Evolutionary conservation across 2,797 vertebrate genomes (phyloP), one percentile per base, ranked within the genome.

Genomic region (Chelonia mydas): DNA sequence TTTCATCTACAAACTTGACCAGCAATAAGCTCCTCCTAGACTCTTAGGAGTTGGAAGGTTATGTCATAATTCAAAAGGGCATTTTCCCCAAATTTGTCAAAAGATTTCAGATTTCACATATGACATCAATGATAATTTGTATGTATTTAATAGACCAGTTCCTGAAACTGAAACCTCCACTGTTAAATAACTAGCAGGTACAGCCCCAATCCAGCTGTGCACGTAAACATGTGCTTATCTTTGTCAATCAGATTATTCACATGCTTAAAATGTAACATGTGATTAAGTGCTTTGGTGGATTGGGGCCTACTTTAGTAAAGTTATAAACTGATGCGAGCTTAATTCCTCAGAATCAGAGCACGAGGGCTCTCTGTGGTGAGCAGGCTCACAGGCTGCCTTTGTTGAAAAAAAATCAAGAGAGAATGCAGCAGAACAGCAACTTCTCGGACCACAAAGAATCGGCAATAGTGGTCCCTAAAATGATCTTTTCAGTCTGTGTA

Each of bases 401-500:
- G 31, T 21, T 81, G 77, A 19, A 82, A 92, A 83, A 83, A 3
- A 85, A 90, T 54, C 25, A 85, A 54, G 86, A 90, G 92, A 61
- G 27, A 94, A 94, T 51, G 45, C 45, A 88, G 79, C 51, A 83
- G 92, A 92, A 19, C 76, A 76, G 31, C 86, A 90, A 94, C 93
- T 61, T 94, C 92, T 92, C 16, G 84, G 79, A 79, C 81, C 95
- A 92, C 90, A 93, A 92, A 19, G 61, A 68, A 37, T n/a, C 2
- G 4, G 77, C 53, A 93, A 54, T 31, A 41, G 76, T 88, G 89
- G 83, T 13, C 90, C 82, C 82, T 93, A 83, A 87, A 94, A 92
- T 51, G 76, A 59, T 90, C 51, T 91, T 68, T 92, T 84, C 78
- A 88, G 51, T 19, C 89, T 76, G 54, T 50, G 53, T 81, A 92